Conservation (phyloP, 2,797 vertebrate species). For the Percopsis omiscomaycus region DNA sequence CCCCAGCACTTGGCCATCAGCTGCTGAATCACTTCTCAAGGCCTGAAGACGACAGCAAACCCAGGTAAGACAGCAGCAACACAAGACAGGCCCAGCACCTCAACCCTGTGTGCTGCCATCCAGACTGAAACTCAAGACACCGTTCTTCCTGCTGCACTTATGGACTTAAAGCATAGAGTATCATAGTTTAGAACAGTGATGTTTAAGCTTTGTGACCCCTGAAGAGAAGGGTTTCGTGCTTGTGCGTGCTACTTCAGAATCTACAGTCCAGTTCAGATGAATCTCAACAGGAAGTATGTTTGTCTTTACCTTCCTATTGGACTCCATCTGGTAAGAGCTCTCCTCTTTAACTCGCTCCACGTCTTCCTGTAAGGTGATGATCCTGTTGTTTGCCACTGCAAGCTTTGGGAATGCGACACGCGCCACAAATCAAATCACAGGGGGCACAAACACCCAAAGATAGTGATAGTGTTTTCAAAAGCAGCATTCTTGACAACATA, state of each 20-base stretch:
- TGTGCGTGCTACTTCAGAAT: too few relatives aligned
- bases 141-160: too few relatives aligned
- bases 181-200: too few relatives aligned
- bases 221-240: too few relatives aligned
- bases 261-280: too few relatives aligned
- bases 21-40: slow-evolving; percentile 81
- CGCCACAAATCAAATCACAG: not conserved
- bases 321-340: slow-evolving; percentile 89
- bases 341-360: slow-evolving; percentile 94
- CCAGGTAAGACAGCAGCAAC: not conserved
- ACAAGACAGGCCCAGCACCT: not conserved
- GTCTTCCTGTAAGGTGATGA: slow-evolving; percentile 97
- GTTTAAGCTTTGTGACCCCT: too few relatives aligned
- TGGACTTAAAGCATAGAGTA: too few relatives aligned
- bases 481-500: too few relatives aligned
- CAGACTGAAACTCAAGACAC: too few relatives aligned
- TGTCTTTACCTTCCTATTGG: slow-evolving; percentile 83
- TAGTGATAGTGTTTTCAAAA: not conserved
- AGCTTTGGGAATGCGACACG: slow-evolving; percentile 74
- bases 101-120: too few relatives aligned
- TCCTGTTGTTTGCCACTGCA: slow-evolving; percentile 96
- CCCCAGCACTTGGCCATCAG: slow-evolving; percentile 85
- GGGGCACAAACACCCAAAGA: not conserved
- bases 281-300: not conserved
- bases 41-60: slow-evolving; percentile 65